These are phyloP conservation scores for Rynchops niger DNA, from an alignment of 2,113 vertebrate species.

Conservation along the genomic window DNA sequence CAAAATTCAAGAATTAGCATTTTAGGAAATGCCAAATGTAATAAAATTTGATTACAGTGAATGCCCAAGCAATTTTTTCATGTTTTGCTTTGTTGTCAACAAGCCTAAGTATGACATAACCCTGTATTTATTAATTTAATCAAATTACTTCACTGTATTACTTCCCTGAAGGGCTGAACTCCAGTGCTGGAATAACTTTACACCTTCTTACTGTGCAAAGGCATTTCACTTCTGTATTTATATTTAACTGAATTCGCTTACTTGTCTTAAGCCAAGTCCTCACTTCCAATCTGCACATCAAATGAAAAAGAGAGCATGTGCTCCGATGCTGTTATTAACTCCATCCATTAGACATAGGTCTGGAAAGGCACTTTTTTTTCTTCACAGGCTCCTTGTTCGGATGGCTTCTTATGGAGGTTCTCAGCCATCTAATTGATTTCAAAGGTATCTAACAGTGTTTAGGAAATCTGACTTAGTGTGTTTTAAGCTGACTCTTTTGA, in stretches of 20 bases:
- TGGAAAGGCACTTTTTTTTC: not conserved
- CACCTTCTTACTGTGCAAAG: not conserved
- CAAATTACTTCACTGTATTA: not conserved
- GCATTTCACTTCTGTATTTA: not conserved
- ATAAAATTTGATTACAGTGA: not conserved
- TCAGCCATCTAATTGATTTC: not conserved
- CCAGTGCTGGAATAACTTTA: not conserved
- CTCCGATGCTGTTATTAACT: not conserved
- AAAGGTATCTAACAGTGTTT: not conserved
- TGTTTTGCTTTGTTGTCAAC: not conserved
- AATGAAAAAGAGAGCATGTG: not conserved
- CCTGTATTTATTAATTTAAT: not conserved
- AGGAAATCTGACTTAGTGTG: not conserved
- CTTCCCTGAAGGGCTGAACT: not conserved
- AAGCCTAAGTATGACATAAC: not conserved
- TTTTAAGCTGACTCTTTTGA: not conserved
- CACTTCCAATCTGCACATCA: not conserved
- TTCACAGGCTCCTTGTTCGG: not conserved
- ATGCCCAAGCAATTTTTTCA: not conserved
- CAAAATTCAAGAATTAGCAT: not conserved
- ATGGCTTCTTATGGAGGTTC: not conserved
- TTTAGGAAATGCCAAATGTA: not conserved
- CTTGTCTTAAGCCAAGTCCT: not conserved
- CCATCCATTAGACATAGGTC: not conserved
- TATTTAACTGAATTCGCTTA: not conserved